Percentiles rank a stretch among this genome's conserved stretches.
These are phyloP conservation scores for Cosmia trapezina DNA, from an alignment of 2,888 invertebrate genomes.

Conservation along the genomic window DNA sequence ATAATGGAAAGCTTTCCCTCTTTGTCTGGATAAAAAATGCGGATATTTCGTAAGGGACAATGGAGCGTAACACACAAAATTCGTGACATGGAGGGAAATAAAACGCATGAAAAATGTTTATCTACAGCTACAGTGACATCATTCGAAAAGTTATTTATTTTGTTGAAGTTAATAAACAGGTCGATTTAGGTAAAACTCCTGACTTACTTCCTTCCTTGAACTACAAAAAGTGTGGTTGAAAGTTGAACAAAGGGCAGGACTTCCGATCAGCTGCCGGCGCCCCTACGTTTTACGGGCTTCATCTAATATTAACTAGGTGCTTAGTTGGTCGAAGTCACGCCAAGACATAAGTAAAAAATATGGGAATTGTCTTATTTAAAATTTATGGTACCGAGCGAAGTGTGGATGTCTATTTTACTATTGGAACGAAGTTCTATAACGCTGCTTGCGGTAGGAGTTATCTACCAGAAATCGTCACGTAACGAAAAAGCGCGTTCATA, in stretches of 20 bases:
- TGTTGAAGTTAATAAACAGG: conserved; percentile 38
- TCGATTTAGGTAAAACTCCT: conserved; percentile 67
- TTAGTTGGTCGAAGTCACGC: conserved; percentile 71
- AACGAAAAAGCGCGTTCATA: too few species aligned
- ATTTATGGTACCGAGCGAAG: conserved; percentile 35
- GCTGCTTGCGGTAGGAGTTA: too few species aligned
- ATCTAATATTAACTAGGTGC: conserved; percentile 83
- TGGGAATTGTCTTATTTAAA: conserved; percentile 54
- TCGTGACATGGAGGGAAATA: conserved; percentile 65
- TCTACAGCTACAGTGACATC: conserved; percentile 28
- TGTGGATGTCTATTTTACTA: conserved; percentile 20
- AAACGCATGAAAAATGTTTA: conserved; percentile 47
- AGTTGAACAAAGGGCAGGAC: conserved; percentile 88
- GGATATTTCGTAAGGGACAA: conserved; percentile 83
- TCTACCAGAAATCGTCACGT: too few species aligned
- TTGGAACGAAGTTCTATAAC: too few species aligned
- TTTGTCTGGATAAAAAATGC: conserved; percentile 85
- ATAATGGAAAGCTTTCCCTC: conserved; percentile 86
- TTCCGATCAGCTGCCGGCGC: conserved; percentile 90
- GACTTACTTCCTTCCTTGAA: conserved; percentile 84
- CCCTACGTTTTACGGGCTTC: conserved; percentile 87
- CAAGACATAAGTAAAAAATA: conserved; percentile 69
- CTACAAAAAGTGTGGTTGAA: conserved; percentile 81
- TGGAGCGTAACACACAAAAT: conserved; percentile 77
- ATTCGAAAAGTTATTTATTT: conserved; percentile 18